Conservation (phyloP, 2,888 invertebrate genomes). For the Hyposoter didymator region DNA sequence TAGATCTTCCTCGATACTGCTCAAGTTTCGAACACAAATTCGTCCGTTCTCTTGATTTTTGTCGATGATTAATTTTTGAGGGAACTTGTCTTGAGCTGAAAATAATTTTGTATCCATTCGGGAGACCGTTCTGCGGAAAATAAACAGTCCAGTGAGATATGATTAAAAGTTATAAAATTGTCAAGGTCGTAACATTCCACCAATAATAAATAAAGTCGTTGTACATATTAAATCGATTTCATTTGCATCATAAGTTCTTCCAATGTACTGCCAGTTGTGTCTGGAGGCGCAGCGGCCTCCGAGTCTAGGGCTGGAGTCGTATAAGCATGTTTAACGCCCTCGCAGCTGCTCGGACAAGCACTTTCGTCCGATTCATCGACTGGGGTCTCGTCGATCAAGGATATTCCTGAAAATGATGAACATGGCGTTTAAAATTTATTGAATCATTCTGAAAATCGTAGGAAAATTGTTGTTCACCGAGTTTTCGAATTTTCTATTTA, state of each 20-base stretch:
- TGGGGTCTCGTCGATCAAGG: constrained; percentile 90
- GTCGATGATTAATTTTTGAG: neutral
- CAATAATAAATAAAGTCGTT: neutral
- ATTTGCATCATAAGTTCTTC: constrained; percentile 97
- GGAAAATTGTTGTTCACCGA: neutral
- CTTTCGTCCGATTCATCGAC: constrained; percentile 85
- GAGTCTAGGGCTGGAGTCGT: constrained; percentile 85
- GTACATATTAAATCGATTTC: constrained; percentile 90
- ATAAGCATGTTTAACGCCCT: constrained; percentile 89
- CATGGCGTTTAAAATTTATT: neutral
- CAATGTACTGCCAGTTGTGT: constrained; percentile 87
- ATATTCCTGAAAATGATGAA: constrained; percentile 85
- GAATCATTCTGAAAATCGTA: neutral
- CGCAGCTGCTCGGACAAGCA: constrained; percentile 70
- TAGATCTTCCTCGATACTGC: no score
- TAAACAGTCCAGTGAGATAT: neutral
- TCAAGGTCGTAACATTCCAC: neutral
- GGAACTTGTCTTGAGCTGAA: neutral
- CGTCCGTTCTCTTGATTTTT: neutral
- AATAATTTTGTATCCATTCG: neutral
- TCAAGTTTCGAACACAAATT: neutral
- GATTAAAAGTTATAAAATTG: neutral
- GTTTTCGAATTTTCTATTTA: neutral
- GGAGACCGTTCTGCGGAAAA: neutral
- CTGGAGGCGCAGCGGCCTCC: constrained; percentile 84